These are phyloP conservation scores for Epiperipatus broadwayi DNA, from an alignment of 2,888 invertebrate genomes.

Conservation along the genomic window DNA sequence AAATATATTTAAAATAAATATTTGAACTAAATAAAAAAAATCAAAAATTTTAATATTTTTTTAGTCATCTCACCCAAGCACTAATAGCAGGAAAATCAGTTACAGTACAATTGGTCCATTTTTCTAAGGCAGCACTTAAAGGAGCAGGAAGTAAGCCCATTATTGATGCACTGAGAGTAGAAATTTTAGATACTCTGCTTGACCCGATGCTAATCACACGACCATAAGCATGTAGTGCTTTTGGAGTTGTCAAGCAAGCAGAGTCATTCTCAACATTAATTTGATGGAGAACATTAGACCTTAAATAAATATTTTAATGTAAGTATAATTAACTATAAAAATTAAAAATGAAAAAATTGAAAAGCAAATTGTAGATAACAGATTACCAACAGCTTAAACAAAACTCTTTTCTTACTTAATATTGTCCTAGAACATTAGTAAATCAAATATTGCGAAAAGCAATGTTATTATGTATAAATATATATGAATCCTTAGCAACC, in stretches of 20 bases:
- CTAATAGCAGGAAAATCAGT: conserved; percentile 35
- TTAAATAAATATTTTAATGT: conserved; percentile 18
- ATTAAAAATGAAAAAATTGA: too few species aligned
- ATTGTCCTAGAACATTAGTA: too few species aligned
- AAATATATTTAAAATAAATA: conserved; percentile 11
- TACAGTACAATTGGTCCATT: conserved; percentile 39
- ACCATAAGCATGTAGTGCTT: conserved; percentile 30
- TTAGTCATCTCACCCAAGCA: too few species aligned
- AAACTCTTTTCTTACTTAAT: too few species aligned
- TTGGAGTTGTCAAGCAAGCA: conserved; percentile 31
- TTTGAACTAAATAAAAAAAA: conserved; percentile 13
- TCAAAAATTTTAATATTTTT: conserved; percentile 19
- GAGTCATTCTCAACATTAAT: conserved; percentile 29
- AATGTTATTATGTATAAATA: too few species aligned
- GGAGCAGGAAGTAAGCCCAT: conserved; percentile 35
- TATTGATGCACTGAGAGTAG: conserved; percentile 33
- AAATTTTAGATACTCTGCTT: conserved; percentile 26
- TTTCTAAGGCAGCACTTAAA: conserved; percentile 39
- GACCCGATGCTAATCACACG: conserved; percentile 32
- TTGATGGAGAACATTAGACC: conserved; percentile 36
- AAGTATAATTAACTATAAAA: too few species aligned
- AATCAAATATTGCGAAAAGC: too few species aligned
- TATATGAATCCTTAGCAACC: too few species aligned
- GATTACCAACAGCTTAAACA: too few species aligned
- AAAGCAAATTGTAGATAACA: too few species aligned